phyloP scores from a whole-genome alignment of 2,888 invertebrate species.

The Nezara viridula region DNA sequence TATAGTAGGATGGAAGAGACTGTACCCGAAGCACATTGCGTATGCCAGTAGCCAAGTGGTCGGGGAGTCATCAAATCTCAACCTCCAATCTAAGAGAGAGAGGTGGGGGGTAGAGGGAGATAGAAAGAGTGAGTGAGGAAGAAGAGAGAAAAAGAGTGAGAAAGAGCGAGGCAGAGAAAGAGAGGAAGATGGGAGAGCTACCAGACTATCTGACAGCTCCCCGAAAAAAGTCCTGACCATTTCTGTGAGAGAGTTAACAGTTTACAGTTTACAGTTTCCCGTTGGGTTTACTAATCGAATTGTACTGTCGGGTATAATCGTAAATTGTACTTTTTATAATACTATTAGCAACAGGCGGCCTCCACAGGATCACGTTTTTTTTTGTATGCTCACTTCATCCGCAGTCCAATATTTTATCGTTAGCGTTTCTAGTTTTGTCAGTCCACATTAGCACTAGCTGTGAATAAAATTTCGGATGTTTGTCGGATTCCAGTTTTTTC shows the following conservation, averaged over 20 bases:
- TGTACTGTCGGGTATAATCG: constrained; percentile 39
- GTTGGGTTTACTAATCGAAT: constrained; percentile 57
- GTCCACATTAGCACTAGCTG: not conserved
- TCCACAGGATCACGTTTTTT: not conserved
- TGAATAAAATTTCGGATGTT: not conserved
- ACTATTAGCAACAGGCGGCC: not conserved
- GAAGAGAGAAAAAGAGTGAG: constrained; percentile 24
- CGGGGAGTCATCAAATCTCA: constrained; percentile 58
- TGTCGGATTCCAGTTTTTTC: not conserved
- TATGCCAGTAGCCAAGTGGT: constrained; percentile 62
- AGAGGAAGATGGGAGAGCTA: not conserved
- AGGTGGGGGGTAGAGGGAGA: not conserved
- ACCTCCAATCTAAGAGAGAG: constrained; percentile 57
- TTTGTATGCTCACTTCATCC: not conserved
- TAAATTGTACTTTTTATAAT: constrained; percentile 57
- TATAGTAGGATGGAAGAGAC: constrained; percentile 36
- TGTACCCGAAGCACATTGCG: constrained; percentile 60
- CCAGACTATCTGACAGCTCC: constrained; percentile 53
- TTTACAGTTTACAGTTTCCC: constrained; percentile 38
- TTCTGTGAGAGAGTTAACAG: constrained; percentile 56
- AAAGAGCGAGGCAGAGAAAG: not conserved
- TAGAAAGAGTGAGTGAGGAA: not conserved
- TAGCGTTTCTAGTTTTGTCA: not conserved
- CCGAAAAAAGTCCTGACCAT: constrained; percentile 55
- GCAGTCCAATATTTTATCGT: not conserved